A percentile compares a stretch with the other conserved stretches of the same genome.
Conservation (phyloP, 2,113 vertebrate species). For the Gnathonemus longibarbis region DNA sequence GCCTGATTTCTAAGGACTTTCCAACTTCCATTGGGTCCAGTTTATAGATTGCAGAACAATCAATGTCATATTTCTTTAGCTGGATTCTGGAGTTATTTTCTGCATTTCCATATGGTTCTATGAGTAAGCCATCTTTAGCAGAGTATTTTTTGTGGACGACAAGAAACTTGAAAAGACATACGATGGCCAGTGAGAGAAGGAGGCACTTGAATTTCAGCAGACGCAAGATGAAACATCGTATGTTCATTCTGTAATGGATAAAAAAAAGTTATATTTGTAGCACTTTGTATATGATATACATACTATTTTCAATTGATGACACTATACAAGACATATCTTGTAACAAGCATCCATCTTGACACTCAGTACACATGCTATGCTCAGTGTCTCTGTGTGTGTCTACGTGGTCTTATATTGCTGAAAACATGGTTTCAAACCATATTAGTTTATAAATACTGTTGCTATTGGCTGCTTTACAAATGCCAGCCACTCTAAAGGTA, state of each 20-base stretch:
- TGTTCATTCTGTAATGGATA: constrained; percentile 70
- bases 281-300: neutral
- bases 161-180: constrained; percentile 32
- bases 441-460: neutral
- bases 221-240: constrained; percentile 38
- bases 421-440: neutral
- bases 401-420: neutral
- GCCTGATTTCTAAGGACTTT: constrained; percentile 73
- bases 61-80: constrained; percentile 56
- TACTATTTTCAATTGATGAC: neutral
- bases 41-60: constrained; percentile 74
- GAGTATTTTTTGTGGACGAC: constrained; percentile 44
- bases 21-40: constrained; percentile 80
- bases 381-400: neutral
- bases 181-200: constrained; percentile 39
- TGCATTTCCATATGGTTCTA: constrained; percentile 60
- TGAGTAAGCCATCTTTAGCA: constrained; percentile 40
- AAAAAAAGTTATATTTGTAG: constrained; percentile 9
- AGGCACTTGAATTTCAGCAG: constrained; percentile 57
- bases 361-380: neutral
- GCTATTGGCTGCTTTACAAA: neutral
- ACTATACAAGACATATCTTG: neutral
- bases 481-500: neutral
- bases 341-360: neutral
- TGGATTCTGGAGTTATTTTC: constrained; percentile 52